Conservation (phyloP, 92 coral and sea anemone genomes). For the Porites lobata region DNA sequence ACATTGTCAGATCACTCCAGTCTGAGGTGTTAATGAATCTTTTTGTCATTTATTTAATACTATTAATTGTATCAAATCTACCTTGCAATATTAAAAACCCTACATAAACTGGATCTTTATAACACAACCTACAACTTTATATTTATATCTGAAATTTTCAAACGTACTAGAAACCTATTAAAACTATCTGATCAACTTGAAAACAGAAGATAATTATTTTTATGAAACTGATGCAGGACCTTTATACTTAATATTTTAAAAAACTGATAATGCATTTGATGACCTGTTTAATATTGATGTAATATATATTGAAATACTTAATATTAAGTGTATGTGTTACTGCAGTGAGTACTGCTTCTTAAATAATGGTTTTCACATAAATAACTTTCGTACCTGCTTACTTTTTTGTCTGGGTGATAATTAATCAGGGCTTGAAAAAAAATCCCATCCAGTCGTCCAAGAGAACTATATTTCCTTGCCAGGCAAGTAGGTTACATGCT, state of each 20-base stretch:
- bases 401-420: not conserved
- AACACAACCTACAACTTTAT: not conserved
- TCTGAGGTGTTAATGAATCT: not conserved
- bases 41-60: not conserved
- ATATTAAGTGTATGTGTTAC: not conserved
- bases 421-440: too few relatives aligned
- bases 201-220: constrained; percentile 47
- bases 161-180: not conserved
- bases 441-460: too few relatives aligned
- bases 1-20: too few relatives aligned
- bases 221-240: constrained; percentile 35
- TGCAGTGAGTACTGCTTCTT: not conserved
- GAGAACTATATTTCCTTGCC: too few relatives aligned
- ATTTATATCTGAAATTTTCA: not conserved
- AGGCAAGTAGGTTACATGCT: too few relatives aligned
- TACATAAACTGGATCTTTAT: not conserved
- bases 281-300: constrained; percentile 15
- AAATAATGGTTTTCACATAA: too few relatives aligned
- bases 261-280: constrained; percentile 18
- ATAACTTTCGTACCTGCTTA: too few relatives aligned
- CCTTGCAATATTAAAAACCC: not conserved
- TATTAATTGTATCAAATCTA: not conserved
- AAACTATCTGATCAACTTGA: not conserved
- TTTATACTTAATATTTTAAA: constrained; percentile 49
- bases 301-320: constrained; percentile 24